Percentiles rank a stretch among this genome's conserved stretches.
phyloP scores from a whole-genome alignment of 2,797 vertebrate genomes.

The Labeo calbasu region DNA sequence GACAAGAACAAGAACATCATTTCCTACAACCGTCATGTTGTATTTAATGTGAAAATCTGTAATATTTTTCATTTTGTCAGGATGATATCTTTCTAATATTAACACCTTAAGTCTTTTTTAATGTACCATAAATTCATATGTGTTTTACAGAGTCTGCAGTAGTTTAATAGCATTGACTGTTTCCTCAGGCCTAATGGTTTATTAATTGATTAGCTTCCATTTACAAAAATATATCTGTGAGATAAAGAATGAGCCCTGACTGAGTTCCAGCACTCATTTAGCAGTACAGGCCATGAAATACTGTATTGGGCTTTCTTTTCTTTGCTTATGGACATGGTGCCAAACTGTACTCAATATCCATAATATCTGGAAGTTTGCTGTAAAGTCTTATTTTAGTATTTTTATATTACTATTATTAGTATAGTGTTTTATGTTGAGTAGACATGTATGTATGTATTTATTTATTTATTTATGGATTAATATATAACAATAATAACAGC shows the following conservation, averaged over 20 bases:
- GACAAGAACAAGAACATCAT: not conserved
- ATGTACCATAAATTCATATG: constrained; percentile 8
- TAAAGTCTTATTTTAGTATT: no score
- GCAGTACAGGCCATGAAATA: not conserved
- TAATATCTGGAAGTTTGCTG: no score
- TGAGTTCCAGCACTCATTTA: not conserved
- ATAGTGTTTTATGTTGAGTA: no score
- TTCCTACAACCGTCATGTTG: not conserved
- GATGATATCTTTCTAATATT: not conserved
- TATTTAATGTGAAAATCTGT: not conserved
- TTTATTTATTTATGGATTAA: no score
- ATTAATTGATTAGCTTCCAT: constrained; percentile 19
- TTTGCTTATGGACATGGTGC: not conserved
- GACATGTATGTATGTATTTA: no score
- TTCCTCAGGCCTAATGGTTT: constrained; percentile 41
- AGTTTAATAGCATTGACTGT: constrained; percentile 27
- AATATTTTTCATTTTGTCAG: not conserved
- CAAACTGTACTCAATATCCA: not conserved
- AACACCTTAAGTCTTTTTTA: constrained; percentile 3
- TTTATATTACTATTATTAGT: no score
- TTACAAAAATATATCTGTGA: constrained; percentile 4
- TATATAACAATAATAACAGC: no score
- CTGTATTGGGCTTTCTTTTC: not conserved
- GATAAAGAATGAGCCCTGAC: not conserved
- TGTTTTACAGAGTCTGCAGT: constrained; percentile 30